Percentiles rank a stretch among this genome's conserved stretches.
Evolutionary conservation across 2,113 vertebrate genomes (phyloP).

Genomic region (Cololabis saira): DNA sequence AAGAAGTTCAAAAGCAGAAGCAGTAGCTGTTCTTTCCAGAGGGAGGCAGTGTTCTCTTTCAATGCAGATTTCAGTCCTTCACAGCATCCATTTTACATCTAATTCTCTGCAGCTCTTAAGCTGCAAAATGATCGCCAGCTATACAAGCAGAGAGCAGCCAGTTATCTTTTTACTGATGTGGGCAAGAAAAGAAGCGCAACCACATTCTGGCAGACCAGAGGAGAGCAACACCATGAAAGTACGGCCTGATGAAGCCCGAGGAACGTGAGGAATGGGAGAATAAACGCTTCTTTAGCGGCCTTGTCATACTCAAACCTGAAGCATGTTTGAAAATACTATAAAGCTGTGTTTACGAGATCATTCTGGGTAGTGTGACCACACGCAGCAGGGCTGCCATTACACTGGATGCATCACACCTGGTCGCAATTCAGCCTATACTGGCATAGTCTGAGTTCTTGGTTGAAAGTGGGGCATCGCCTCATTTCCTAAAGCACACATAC

Average conservation of each 20-base stretch:
- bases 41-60: conserved; percentile 69
- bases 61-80: conserved; percentile 35
- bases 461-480: background rate
- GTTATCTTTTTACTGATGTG: conserved; percentile 65
- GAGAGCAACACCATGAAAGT: conserved; percentile 38
- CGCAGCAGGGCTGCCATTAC: background rate
- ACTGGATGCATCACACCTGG: conserved; percentile 11
- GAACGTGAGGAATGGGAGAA: conserved; percentile 63
- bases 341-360: conserved; percentile 35
- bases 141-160: conserved; percentile 41
- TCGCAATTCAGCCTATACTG: background rate
- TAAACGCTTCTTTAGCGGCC: conserved; percentile 18
- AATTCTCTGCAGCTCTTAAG: conserved; percentile 67
- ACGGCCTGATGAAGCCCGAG: conserved; percentile 38
- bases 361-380: conserved; percentile 33
- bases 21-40: conserved; percentile 45
- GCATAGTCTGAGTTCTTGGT: background rate
- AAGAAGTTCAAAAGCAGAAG: background rate
- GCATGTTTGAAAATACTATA: conserved; percentile 34
- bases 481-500: background rate
- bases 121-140: conserved; percentile 73
- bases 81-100: conserved; percentile 79
- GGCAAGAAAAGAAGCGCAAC: conserved; percentile 42
- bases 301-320: conserved; percentile 43
- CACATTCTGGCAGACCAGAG: conserved; percentile 18